These are phyloP conservation scores for Leptocoma aspasia DNA, from an alignment of 2,113 vertebrate species.

Conservation along the genomic window DNA sequence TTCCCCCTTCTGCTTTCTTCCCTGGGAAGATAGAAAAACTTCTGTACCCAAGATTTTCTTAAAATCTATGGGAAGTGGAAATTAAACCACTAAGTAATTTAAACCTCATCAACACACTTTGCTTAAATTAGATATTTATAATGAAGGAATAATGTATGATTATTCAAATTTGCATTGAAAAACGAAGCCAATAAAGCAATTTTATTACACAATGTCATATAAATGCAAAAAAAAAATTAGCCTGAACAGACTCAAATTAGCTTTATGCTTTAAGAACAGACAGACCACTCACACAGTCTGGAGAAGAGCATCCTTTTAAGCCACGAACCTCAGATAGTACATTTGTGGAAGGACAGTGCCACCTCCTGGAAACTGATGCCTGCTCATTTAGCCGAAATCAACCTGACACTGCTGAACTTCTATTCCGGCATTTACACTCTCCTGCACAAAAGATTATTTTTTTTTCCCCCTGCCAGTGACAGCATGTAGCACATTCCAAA, in stretches of 20 bases:
- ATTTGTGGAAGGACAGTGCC: conserved; percentile 57
- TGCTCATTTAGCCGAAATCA: background rate
- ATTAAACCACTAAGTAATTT: conserved; percentile 17
- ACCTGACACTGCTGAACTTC: background rate
- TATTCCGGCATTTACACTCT: background rate
- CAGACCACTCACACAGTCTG: background rate
- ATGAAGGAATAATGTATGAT: background rate
- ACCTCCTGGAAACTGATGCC: conserved; percentile 63
- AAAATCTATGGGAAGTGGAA: background rate
- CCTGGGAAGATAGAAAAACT: background rate
- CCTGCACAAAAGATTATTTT: background rate
- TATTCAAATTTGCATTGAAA: conserved; percentile 2
- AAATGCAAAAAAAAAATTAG: background rate
- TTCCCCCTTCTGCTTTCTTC: background rate
- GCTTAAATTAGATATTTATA: background rate
- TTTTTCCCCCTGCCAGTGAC: background rate
- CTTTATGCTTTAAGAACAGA: background rate
- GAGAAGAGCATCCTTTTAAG: background rate
- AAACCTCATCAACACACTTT: background rate
- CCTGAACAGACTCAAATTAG: background rate
- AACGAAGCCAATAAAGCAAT: background rate
- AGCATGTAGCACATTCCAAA: background rate
- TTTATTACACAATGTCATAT: background rate
- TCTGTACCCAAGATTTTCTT: background rate
- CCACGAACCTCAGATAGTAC: background rate